These are phyloP conservation scores for Emydura subglobosa DNA, from an alignment of 2,113 vertebrate genomes.

Conservation along the genomic window DNA sequence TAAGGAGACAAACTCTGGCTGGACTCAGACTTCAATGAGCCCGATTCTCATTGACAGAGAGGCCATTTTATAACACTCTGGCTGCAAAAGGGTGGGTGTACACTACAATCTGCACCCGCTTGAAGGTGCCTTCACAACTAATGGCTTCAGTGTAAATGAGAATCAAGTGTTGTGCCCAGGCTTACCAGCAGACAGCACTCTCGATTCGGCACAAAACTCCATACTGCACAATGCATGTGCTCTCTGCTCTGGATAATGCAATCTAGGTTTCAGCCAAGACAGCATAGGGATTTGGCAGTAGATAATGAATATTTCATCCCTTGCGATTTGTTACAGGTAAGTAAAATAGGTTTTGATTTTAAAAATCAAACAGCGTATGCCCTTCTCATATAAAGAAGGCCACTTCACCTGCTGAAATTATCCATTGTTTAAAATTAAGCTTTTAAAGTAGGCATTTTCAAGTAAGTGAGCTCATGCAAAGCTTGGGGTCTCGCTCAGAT, in stretches of 20 bases:
- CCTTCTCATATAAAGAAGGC: not conserved
- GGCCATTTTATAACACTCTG: not conserved
- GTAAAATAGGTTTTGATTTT: constrained; percentile 42
- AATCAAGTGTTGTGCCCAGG: not conserved
- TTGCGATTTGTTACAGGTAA: not conserved
- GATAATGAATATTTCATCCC: not conserved
- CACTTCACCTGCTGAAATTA: not conserved
- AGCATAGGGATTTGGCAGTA: not conserved
- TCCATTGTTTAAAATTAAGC: constrained; percentile 11
- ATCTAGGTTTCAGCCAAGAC: not conserved
- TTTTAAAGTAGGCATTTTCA: not conserved
- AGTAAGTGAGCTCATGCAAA: not conserved
- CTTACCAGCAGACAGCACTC: not conserved
- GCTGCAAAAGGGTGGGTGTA: not conserved
- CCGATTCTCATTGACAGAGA: not conserved
- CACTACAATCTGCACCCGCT: not conserved
- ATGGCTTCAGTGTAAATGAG: not conserved
- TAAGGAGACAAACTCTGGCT: not conserved
- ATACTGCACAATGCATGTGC: not conserved
- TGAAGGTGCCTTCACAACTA: not conserved
- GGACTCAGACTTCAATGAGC: not conserved
- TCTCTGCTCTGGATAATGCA: constrained; percentile 4
- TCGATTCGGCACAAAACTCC: not conserved
- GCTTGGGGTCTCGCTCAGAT: not conserved
- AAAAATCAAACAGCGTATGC: not conserved